Conservation (phyloP, 1,140 invertebrate species). For the Sycobia sp. region DNA sequence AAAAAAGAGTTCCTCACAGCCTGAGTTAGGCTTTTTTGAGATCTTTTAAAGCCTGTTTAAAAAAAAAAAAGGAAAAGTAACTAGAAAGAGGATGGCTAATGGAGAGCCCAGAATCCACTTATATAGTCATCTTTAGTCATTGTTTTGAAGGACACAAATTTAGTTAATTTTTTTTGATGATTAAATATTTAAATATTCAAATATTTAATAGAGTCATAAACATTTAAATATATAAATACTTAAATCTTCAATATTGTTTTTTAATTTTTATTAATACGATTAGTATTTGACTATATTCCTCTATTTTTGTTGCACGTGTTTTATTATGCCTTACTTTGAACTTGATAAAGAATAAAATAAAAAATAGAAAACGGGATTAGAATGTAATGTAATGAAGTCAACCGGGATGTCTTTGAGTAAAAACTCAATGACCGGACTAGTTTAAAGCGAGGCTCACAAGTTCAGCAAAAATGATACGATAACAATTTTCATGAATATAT, state of each 20-base stretch:
- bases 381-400: conserved; percentile 30
- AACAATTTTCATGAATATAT: conserved; percentile 18
- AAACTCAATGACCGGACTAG: conserved; percentile 31
- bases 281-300: conserved; percentile 28
- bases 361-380: conserved; percentile 5
- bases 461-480: conserved; percentile 26
- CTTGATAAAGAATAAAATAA: conserved; percentile 17
- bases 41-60: conserved; percentile 37
- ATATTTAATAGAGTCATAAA: conserved; percentile 7
- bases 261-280: conserved; percentile 27
- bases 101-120: conserved; percentile 22
- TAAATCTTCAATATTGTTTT: conserved; percentile 22
- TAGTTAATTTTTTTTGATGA: conserved; percentile 12
- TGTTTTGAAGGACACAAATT: conserved; percentile 24
- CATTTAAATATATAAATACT: conserved; percentile 24
- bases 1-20: conserved; percentile 48
- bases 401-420: conserved; percentile 22
- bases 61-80: conserved; percentile 4
- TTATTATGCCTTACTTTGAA: conserved; percentile 28
- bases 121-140: conserved; percentile 13
- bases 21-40: conserved; percentile 49
- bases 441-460: conserved; percentile 31
- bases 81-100: conserved; percentile 7
- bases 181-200: conserved; percentile 26
- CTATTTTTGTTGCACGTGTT: conserved; percentile 32